Percentiles rank a stretch among this genome's conserved stretches.
Evolutionary conservation across 1,140 invertebrate species (phyloP).

Genomic region (Monomorium pharaonis): DNA sequence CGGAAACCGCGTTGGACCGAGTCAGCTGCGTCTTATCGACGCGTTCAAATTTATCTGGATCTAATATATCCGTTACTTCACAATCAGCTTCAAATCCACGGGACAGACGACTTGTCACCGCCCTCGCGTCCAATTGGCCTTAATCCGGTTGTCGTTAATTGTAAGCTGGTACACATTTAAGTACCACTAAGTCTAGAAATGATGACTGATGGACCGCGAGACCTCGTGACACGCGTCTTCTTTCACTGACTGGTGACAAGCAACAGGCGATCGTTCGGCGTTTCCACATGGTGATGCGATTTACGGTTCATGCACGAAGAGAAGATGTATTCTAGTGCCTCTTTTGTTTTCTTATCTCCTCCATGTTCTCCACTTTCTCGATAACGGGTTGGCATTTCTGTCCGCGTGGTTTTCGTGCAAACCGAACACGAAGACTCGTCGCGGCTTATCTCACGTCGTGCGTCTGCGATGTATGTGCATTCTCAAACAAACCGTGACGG

Average conservation of each 20-base stretch:
- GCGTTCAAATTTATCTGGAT: not conserved
- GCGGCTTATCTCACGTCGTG: constrained; percentile 7
- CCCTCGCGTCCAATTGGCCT: constrained; percentile 66
- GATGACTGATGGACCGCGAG: not conserved
- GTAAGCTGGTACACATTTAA: constrained; percentile 49
- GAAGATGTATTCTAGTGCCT: not conserved
- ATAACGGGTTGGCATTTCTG: not conserved
- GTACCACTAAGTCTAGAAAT: not conserved
- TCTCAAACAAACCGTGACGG: constrained; percentile 26
- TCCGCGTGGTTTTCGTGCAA: too few relatives aligned
- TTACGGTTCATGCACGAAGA: not conserved
- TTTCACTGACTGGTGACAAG: not conserved
- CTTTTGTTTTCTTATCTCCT: constrained; percentile 14
- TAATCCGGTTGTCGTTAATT: constrained; percentile 76
- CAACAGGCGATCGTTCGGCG: constrained; percentile 22
- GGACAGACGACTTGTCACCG: constrained; percentile 22
- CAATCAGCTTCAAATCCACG: constrained; percentile 55
- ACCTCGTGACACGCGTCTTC: not conserved
- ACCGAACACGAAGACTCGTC: not conserved
- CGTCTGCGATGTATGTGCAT: not conserved
- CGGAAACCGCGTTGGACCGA: not conserved
- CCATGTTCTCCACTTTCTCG: not conserved
- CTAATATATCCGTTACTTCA: constrained; percentile 52
- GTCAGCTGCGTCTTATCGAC: constrained; percentile 26
- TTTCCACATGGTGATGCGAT: not conserved